Base-by-base conservation (phyloP, 2,797 vertebrate species). In the Huso huso region DNA sequence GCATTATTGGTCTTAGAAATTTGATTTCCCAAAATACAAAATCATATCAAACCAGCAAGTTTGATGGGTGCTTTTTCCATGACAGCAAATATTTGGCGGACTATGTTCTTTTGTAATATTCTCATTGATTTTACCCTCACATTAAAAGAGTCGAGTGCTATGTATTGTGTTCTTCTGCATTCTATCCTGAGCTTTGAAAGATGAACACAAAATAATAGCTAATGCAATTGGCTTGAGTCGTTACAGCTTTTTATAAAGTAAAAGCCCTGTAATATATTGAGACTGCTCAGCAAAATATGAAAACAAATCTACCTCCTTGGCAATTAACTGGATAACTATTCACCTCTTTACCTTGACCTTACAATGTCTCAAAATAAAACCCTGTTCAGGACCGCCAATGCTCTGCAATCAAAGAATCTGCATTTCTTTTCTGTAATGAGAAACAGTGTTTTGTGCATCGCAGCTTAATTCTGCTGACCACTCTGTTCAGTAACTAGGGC, bases 1-100 rank as follows among this genome's bases (percentile, higher is more conserved):
- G 62, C n/a, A 13, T 61, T 63, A 63, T 62, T 62, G 64, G 49
- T 55, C 68, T 64, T 48, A 23, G 62, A 62, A 62, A 63, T 63
- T 51, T 57, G 50, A 60, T 58, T 70, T 63, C 12, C 66, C 59
- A 49, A 62, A 49, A 62, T 48, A 48, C 50, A 62, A 53, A 61
- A 70, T 61, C 48, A 62, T 62, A 66, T 66, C 50, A 59, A 66
- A 66, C 53, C 53, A 48, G 53, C 49, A n/a, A 12, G 2, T 37
- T 15, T 66, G 51, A 58, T 65, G 49, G 48, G 23, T 65, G 10
- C 48, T 65, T 65, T 65, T 57, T 37, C 64, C 13, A 11, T 23
- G 55, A 60, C 50, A 6, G 49, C 11, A 23, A 13, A 59, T 7
- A 60, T 61, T 48, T 48, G 13, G 10, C 13, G 2, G 23, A 37